Evolutionary conservation across 2,888 invertebrate species (phyloP).

Genomic region (Spatulosminthurus flaviceps): DNA sequence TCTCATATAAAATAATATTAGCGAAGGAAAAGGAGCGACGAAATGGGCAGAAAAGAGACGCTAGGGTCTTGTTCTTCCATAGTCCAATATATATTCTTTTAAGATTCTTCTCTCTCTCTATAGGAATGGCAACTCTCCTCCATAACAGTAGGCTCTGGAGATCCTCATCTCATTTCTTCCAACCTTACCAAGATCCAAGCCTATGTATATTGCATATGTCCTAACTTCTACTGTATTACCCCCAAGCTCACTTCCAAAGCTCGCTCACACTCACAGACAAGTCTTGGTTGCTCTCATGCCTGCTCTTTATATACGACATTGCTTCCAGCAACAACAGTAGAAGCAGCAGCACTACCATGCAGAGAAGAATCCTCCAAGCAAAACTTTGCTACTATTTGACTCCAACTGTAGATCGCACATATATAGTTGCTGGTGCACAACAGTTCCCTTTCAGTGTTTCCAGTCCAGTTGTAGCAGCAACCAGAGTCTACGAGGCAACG

Average conservation of each 20-base stretch:
- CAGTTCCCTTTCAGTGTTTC: conserved; percentile 1
- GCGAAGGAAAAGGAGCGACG: too few species aligned
- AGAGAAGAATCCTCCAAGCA: conserved; percentile 2
- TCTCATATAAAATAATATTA: too few species aligned
- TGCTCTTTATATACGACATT: not conserved
- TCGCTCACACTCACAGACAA: not conserved
- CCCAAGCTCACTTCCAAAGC: not conserved
- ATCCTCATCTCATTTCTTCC: not conserved
- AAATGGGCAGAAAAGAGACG: too few species aligned
- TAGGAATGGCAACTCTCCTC: not conserved
- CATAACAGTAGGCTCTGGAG: not conserved
- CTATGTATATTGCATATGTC: not conserved
- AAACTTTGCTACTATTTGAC: not conserved
- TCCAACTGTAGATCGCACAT: not conserved
- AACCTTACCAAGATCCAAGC: not conserved
- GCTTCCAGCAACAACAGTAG: conserved; percentile 14
- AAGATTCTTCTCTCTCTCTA: too few species aligned
- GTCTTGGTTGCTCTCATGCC: not conserved
- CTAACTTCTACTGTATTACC: not conserved
- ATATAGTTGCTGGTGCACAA: not conserved
- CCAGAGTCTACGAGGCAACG: not conserved
- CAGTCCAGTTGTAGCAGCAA: conserved; percentile 1
- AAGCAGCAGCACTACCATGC: not conserved
- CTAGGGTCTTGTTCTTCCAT: too few species aligned
- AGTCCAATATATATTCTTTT: too few species aligned